Evolutionary conservation across 2,888 invertebrate genomes (phyloP).

Genomic region (Megamerina dolium): DNA sequence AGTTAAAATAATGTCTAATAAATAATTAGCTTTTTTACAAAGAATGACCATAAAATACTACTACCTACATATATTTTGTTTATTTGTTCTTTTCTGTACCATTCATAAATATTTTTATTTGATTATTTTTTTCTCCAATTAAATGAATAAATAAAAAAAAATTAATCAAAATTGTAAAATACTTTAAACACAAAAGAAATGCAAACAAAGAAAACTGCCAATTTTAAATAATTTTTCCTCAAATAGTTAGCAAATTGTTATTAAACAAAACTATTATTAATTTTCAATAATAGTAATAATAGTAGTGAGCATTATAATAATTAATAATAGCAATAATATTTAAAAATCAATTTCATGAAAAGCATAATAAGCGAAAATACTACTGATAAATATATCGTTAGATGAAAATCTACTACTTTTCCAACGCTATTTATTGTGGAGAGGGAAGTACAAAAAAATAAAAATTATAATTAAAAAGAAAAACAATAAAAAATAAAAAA

Average conservation of each 20-base stretch:
- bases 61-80: too few species aligned
- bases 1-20: too few species aligned
- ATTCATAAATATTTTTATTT: not conserved
- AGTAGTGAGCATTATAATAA: too few species aligned
- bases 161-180: not conserved
- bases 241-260: not conserved
- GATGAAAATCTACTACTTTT: not conserved
- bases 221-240: not conserved
- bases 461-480: too few species aligned
- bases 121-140: not conserved
- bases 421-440: conserved; percentile 2
- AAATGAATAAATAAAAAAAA: not conserved
- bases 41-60: too few species aligned
- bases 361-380: not conserved
- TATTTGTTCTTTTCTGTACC: too few species aligned
- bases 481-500: too few species aligned
- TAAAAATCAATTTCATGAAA: not conserved
- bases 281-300: too few species aligned
- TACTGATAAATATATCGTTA: not conserved
- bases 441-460: conserved; percentile 3
- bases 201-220: not conserved
- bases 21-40: too few species aligned
- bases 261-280: not conserved
- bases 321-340: too few species aligned
- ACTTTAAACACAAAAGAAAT: too few species aligned